Percentiles rank a stretch among this genome's conserved stretches.
These are phyloP conservation scores for Emydoidea blandingii DNA, from an alignment of 2,797 vertebrate species.

Conservation along the genomic window DNA sequence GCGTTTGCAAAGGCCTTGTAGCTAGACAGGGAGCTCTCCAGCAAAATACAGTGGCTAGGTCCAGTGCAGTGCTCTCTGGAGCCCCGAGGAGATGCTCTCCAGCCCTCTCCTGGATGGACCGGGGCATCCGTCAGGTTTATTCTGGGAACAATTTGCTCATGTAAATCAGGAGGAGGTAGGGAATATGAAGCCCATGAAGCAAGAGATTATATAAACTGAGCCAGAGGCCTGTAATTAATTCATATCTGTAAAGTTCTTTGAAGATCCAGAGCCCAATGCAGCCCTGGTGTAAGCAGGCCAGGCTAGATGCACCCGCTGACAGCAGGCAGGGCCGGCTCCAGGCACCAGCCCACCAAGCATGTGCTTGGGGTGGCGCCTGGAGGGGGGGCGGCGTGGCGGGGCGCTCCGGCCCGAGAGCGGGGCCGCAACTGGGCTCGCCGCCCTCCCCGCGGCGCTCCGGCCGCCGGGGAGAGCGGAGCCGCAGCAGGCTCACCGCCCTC, in stretches of 20 bases:
- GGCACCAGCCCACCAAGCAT: no score
- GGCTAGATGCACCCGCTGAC: neutral
- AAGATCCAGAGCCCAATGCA: accelerated
- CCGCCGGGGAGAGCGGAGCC: no score
- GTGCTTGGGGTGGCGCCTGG: no score
- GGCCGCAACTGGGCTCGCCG: no score
- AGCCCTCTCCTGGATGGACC: no score
- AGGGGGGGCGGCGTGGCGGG: no score
- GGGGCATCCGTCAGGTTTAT: accelerated
- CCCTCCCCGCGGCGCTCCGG: no score
- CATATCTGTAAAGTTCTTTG: neutral
- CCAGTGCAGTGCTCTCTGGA: neutral
- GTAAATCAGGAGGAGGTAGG: neutral
- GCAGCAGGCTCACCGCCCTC: no score
- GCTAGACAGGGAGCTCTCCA: no score
- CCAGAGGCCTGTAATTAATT: slow-evolving; percentile 42
- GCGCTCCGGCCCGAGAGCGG: no score
- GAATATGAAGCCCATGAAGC: neutral
- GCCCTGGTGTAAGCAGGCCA: neutral
- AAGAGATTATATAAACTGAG: slow-evolving; percentile 24
- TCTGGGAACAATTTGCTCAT: slow-evolving; percentile 29
- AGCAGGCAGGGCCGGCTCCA: no score
- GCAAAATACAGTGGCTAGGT: neutral
- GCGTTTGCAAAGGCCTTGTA: neutral
- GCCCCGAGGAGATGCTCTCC: no score